Evolutionary conservation across 2,797 vertebrate genomes (phyloP).

Genomic region (Anisognathus igniventris): DNA sequence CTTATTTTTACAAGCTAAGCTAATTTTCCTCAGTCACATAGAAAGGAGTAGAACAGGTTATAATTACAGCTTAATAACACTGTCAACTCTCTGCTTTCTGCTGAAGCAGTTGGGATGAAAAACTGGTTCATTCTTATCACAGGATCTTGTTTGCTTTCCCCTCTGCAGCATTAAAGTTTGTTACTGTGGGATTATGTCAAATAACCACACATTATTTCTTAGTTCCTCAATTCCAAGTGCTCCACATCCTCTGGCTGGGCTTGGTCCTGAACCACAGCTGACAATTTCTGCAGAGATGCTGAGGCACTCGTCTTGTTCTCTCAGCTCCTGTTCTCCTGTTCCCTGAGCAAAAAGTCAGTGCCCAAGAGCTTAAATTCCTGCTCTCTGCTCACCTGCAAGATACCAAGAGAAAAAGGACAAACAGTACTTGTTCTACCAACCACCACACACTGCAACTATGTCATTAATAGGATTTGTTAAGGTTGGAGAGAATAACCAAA

Average conservation of each 20-base stretch:
- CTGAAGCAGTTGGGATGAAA: neutral
- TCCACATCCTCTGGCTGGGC: neutral
- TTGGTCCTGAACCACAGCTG: neutral
- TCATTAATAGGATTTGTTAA: slow-evolving; percentile 12
- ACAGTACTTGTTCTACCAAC: neutral
- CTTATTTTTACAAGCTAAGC: neutral
- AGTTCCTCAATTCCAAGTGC: neutral
- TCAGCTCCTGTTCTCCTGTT: neutral
- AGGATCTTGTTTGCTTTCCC: neutral
- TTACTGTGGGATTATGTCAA: neutral
- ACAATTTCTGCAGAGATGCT: neutral
- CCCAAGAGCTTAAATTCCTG: neutral
- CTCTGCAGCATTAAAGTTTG: neutral
- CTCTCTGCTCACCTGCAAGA: neutral
- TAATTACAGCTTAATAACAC: neutral
- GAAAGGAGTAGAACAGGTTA: neutral
- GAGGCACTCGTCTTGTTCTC: neutral
- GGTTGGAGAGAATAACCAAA: neutral
- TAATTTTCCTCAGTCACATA: neutral
- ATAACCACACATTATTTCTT: neutral
- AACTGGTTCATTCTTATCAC: neutral
- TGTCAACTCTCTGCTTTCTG: neutral
- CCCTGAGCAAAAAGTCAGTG: neutral
- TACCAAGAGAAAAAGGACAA: neutral
- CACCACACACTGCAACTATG: neutral